phyloP scores from a whole-genome alignment of 2,888 invertebrate genomes.

The Melanostoma scalare region DNA sequence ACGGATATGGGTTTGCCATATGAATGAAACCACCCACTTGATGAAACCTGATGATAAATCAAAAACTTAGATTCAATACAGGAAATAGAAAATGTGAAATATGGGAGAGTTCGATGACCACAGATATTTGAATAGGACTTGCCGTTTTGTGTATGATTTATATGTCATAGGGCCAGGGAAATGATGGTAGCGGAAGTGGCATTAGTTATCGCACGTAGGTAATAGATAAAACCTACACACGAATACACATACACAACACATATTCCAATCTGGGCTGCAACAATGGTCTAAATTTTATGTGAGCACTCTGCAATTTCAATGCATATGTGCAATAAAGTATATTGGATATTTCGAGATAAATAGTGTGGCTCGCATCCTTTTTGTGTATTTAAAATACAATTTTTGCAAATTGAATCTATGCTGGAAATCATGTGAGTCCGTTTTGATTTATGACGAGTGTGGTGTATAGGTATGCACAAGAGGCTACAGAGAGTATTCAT shows the following conservation, averaged over 20 bases:
- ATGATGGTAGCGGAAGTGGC: slow-evolving; percentile 48
- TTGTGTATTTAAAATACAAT: slow-evolving; percentile 31
- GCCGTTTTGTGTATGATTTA: slow-evolving; percentile 48
- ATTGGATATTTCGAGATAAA: slow-evolving; percentile 42
- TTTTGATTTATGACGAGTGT: slow-evolving; percentile 49
- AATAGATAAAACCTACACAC: slow-evolving; percentile 24
- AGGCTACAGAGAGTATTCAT: slow-evolving; percentile 6
- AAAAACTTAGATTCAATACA: slow-evolving; percentile 61
- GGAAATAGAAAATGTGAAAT: slow-evolving; percentile 72
- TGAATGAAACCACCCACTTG: slow-evolving; percentile 18
- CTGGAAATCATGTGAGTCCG: slow-evolving; percentile 5
- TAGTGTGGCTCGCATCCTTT: slow-evolving; percentile 23
- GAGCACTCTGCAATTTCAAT: slow-evolving; percentile 4
- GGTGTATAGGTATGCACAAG: neutral
- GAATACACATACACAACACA: neutral
- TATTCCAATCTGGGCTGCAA: slow-evolving; percentile 2
- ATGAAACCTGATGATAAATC: slow-evolving; percentile 58
- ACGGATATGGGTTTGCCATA: neutral
- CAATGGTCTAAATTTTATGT: slow-evolving; percentile 39
- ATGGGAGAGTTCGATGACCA: slow-evolving; percentile 62
- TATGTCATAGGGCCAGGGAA: slow-evolving; percentile 12
- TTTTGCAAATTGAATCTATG: slow-evolving; percentile 27
- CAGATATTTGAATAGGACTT: slow-evolving; percentile 48
- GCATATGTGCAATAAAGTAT: slow-evolving; percentile 7
- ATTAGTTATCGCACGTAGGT: slow-evolving; percentile 53